Evolutionary conservation across 1,140 invertebrate genomes (phyloP), one percentile per base, ranked within the genome.

Genomic region (Chrysomallon squamiferum): DNA sequence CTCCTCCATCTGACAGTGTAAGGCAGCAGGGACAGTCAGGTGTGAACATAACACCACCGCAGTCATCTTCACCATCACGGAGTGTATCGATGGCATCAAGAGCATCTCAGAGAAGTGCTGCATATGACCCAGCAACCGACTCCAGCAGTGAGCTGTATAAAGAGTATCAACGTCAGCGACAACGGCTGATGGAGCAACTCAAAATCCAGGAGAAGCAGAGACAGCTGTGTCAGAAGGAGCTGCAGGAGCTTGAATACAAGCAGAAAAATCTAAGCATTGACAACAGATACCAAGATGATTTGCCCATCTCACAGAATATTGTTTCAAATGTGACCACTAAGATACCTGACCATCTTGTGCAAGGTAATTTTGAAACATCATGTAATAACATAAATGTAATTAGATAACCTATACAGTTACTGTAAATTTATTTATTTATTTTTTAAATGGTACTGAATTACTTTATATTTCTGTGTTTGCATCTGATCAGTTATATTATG

Each of bases 141-240:
- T 78, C 81, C 1, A 81, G 76, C 58, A 73, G 77, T 38, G 67
- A 86, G 56, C 69, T 86, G 18, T 82, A 82, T 54, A 81, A 80
- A 59, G 82, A 86, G 63, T 86, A 82, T 61, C 84, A 85, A 65
- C 66, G 78, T 54, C 85, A 86, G 67, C 78, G 76, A 64, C 71
- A 77, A 52, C 62, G 65, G 22, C 59, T 85, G 22, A 73, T 82
- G 54, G 82, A 85, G 49, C 76, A 84, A 59, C 62, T 85, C 1
- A 77, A 70, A 15, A 56, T 74, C 33, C 80, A 83, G 70, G 83
- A 83, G 35, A 70, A 76, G 63, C 72, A 81, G 54, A 54, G 77
- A 33, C 73, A 78, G 49, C 58, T 74, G 13, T 77, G 66, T 57
- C 69, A 76, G 60, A 70, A 74, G 62, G 77, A 81, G 65, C 59